Evolutionary conservation across 2,113 vertebrate species (phyloP).

Genomic region (Fulica atra): DNA sequence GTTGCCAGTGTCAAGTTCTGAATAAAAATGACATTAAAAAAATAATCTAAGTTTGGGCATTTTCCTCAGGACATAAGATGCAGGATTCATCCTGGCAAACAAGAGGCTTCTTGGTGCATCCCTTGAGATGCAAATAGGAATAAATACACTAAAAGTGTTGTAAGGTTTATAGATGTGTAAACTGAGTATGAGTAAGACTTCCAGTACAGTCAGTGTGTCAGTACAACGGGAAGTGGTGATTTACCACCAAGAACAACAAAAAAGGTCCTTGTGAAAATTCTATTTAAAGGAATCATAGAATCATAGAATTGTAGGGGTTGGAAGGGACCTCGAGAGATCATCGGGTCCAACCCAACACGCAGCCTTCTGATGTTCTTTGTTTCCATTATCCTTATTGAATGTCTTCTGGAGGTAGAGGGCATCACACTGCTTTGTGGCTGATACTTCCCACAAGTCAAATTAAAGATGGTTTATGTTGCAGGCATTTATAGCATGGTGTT

Average conservation of each 20-base stretch:
- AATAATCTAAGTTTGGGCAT: background rate
- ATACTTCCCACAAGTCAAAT: background rate
- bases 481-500: background rate
- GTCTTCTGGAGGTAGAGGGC: background rate
- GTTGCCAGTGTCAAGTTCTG: background rate
- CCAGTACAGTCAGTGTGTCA: too few species aligned
- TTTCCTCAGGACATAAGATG: background rate
- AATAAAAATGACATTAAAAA: conserved; percentile 47
- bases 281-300: background rate
- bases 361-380: rapidly evolving
- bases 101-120: background rate
- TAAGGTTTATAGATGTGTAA: background rate
- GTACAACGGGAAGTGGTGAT: background rate
- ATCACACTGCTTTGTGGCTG: background rate
- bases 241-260: background rate
- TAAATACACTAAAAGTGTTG: background rate
- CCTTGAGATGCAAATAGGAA: background rate
- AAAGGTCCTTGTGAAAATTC: background rate
- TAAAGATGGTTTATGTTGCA: background rate
- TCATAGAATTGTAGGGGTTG: too few species aligned
- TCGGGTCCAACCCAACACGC: too few species aligned
- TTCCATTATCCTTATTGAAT: background rate
- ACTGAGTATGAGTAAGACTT: background rate
- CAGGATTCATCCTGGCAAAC: background rate
- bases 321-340: too few species aligned